Evolutionary conservation across 1,140 invertebrate genomes (phyloP).

Genomic region (Euura saliciscinereae): DNA sequence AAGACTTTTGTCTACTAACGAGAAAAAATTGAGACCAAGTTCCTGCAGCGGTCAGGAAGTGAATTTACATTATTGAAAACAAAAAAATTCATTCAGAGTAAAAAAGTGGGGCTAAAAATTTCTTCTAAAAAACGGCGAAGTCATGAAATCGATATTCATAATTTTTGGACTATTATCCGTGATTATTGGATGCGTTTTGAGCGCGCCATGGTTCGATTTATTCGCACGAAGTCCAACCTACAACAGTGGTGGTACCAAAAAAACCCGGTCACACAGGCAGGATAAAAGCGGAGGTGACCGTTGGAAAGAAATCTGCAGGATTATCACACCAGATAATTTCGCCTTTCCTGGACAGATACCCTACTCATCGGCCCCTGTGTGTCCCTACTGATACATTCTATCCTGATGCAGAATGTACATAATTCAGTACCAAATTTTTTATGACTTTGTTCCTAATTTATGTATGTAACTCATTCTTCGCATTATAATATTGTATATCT

Average conservation of each 20-base stretch:
- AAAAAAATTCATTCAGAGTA: neutral
- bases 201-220: conserved; percentile 45
- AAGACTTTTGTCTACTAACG: no score
- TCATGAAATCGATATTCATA: neutral
- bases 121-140: neutral
- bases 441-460: no score
- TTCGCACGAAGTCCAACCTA: conserved; percentile 32
- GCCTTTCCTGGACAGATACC: conserved; percentile 50
- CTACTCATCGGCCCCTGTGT: conserved; percentile 43
- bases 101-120: neutral
- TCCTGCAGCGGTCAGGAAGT: no score
- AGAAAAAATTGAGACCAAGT: no score
- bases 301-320: conserved; percentile 54
- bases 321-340: conserved; percentile 50
- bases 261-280: conserved; percentile 19
- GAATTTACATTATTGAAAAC: neutral
- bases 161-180: conserved; percentile 20
- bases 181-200: conserved; percentile 29
- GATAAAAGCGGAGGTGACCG: conserved; percentile 48
- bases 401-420: no score
- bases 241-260: conserved; percentile 11
- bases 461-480: no score
- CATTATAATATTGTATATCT: no score
- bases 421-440: no score
- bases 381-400: conserved; percentile 43